Evolutionary conservation across 2,113 vertebrate species (phyloP).

Genomic region (Tragelaphus scriptus): DNA sequence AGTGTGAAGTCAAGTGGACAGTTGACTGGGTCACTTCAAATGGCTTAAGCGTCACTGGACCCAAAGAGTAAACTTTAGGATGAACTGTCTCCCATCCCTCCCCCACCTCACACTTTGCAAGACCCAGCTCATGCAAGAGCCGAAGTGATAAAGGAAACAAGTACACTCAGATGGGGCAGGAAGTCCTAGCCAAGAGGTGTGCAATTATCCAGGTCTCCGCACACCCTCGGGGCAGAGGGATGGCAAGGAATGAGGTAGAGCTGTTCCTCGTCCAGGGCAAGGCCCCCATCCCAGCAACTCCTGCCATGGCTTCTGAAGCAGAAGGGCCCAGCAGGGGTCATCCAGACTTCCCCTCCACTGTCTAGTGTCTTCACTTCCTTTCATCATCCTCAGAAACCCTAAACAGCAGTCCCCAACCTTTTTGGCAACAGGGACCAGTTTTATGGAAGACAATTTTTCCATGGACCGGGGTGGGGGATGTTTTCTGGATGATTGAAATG

Average conservation of each 20-base stretch:
- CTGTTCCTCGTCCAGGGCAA: rapidly evolving
- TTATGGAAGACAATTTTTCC: background rate
- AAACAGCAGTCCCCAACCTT: background rate
- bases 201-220: background rate
- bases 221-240: background rate
- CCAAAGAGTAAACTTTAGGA: background rate
- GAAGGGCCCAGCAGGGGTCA: background rate
- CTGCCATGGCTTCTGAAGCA: background rate
- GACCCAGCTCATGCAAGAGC: rapidly evolving
- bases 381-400: background rate
- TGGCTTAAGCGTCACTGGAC: rapidly evolving
- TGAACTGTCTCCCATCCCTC: background rate
- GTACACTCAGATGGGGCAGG: background rate
- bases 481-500: background rate
- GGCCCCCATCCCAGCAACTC: background rate
- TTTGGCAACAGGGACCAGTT: background rate
- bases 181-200: background rate
- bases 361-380: background rate
- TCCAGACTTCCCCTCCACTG: background rate
- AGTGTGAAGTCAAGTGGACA: background rate
- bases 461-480: background rate
- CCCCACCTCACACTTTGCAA: rapidly evolving
- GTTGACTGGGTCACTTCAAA: background rate
- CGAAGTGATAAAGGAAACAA: background rate
- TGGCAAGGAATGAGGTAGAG: background rate